Conservation (phyloP, 2,113 vertebrate species). For the Hypocryptadius cinnamomeus region DNA sequence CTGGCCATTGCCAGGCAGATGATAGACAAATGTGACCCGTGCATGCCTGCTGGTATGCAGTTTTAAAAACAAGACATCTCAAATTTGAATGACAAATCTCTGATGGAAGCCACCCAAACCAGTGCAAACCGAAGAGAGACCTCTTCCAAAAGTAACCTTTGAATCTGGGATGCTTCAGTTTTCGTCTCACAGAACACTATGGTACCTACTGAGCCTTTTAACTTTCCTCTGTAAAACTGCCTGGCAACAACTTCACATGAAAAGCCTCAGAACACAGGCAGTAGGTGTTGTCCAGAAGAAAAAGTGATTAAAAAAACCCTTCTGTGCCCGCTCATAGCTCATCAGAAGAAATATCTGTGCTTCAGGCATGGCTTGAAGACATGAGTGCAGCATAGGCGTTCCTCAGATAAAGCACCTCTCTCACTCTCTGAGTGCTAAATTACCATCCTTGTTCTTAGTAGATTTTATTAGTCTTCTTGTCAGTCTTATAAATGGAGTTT, state of each 20-base stretch:
- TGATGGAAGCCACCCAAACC: neutral
- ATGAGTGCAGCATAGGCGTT: neutral
- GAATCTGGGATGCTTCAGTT: neutral
- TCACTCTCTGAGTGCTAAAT: neutral
- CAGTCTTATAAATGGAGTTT: slow-evolving; percentile 25
- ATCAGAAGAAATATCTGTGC: neutral
- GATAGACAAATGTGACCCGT: neutral
- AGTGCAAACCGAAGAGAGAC: neutral
- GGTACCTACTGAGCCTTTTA: neutral
- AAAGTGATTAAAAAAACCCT: neutral
- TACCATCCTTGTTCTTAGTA: slow-evolving; percentile 13
- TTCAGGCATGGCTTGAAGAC: neutral
- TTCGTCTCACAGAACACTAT: neutral
- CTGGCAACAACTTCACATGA: neutral
- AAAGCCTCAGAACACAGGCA: neutral
- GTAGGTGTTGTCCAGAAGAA: neutral
- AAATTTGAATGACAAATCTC: neutral
- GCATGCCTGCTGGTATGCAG: neutral
- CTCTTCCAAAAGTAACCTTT: neutral
- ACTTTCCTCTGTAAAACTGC: neutral
- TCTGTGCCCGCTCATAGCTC: neutral
- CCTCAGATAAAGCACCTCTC: neutral
- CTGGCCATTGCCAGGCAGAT: neutral
- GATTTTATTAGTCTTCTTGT: slow-evolving; percentile 42
- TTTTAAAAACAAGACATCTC: neutral